Percentiles rank a stretch among this genome's conserved stretches.
Conservation (phyloP, 35 echinoderm and acorn worm genomes). For the Holothuria glaberrima region DNA sequence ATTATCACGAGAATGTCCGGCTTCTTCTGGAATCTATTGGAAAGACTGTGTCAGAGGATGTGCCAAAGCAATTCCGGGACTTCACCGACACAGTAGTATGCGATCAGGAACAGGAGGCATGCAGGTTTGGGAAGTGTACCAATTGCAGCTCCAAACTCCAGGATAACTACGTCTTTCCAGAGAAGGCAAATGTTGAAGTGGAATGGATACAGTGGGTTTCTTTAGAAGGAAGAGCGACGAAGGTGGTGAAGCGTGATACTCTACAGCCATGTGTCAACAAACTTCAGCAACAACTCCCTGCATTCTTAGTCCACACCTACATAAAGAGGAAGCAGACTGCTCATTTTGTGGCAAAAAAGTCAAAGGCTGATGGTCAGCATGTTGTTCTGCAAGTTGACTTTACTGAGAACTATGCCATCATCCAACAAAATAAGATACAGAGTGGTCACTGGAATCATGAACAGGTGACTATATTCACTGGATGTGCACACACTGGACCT, state of each 20-base stretch:
- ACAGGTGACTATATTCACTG: not conserved
- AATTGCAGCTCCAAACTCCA: not conserved
- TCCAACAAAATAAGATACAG: not conserved
- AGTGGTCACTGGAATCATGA: not conserved
- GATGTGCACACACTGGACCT: too few species aligned
- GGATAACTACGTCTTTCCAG: not conserved
- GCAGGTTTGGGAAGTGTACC: not conserved
- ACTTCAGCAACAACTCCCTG: not conserved
- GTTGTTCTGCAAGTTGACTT: slow-evolving; percentile 23
- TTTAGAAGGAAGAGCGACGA: not conserved
- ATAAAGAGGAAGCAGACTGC: slow-evolving; percentile 1
- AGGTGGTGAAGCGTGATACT: too few species aligned
- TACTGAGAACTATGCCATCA: not conserved
- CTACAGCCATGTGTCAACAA: too few species aligned
- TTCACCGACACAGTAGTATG: slow-evolving; percentile 11
- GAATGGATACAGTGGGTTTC: not conserved
- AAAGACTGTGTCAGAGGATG: not conserved
- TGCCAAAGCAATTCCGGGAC: not conserved
- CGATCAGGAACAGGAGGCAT: not conserved
- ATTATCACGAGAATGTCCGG: slow-evolving; percentile 40
- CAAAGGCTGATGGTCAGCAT: not conserved
- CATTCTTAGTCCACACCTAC: not conserved
- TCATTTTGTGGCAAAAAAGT: not conserved
- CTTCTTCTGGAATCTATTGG: not conserved
- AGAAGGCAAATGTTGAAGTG: not conserved